Evolutionary conservation across 2,113 vertebrate species (phyloP).

Genomic region (Cottus gobio): DNA sequence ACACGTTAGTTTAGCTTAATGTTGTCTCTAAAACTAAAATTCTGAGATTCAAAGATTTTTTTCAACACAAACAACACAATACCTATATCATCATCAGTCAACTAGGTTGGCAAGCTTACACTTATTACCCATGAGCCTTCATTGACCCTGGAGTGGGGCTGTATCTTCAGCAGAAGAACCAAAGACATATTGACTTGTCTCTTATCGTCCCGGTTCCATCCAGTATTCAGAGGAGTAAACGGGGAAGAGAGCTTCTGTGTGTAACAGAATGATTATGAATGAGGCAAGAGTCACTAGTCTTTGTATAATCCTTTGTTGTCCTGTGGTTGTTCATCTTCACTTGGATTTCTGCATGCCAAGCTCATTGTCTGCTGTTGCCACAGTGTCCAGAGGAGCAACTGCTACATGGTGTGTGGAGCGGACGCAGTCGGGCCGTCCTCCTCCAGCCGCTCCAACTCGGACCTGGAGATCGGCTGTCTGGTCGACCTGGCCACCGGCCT

Average conservation of each 20-base stretch:
- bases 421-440: conserved; percentile 87
- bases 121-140: background rate
- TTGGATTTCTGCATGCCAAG: background rate
- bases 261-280: conserved; percentile 35
- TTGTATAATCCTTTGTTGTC: background rate
- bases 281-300: conserved; percentile 4
- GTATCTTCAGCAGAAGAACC: background rate
- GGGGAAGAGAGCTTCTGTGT: background rate
- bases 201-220: background rate
- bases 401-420: conserved; percentile 95
- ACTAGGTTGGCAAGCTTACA: background rate
- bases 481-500: conserved; percentile 93
- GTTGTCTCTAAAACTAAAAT: background rate
- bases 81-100: background rate
- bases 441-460: conserved; percentile 86
- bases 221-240: conserved; percentile 31
- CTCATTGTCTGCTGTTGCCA: conserved; percentile 12
- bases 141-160: background rate
- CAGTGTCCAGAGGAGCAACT: conserved; percentile 96
- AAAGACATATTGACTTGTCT: conserved; percentile 1
- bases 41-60: background rate
- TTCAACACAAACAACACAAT: background rate
- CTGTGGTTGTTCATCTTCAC: background rate
- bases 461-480: conserved; percentile 95
- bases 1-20: background rate